Conservation (phyloP, 1,140 invertebrate species). For the Drosophila quadrilineata region DNA sequence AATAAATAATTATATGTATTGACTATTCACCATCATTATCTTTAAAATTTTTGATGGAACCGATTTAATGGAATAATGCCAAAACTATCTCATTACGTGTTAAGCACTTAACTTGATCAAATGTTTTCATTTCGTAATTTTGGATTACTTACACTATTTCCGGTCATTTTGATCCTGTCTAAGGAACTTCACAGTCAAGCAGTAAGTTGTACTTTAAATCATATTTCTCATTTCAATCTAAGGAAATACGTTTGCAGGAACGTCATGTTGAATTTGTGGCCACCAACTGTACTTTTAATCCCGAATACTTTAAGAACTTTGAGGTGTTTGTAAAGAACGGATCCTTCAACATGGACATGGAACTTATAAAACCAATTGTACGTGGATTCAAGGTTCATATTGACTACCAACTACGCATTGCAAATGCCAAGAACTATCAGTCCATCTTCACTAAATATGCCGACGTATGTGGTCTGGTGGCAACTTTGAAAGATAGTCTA, state of each 20-base stretch:
- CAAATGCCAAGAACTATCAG: slow-evolving; percentile 63
- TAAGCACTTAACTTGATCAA: no score
- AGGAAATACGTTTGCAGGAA: slow-evolving; percentile 27
- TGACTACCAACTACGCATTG: slow-evolving; percentile 59
- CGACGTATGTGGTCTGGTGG: slow-evolving; percentile 55
- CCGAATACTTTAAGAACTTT: slow-evolving; percentile 59
- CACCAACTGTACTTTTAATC: slow-evolving; percentile 32
- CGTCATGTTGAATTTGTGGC: slow-evolving; percentile 40
- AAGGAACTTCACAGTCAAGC: background rate
- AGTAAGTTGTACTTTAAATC: background rate
- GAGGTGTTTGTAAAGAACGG: slow-evolving; percentile 31
- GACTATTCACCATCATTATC: no score
- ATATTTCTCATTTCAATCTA: no score
- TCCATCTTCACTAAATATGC: slow-evolving; percentile 43
- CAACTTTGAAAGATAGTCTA: slow-evolving; percentile 45
- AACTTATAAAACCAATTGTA: slow-evolving; percentile 33
- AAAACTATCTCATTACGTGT: no score
- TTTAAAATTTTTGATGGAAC: no score
- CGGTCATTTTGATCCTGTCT: no score
- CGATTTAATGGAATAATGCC: no score
- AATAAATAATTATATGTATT: slow-evolving; percentile 12
- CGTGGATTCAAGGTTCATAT: slow-evolving; percentile 51
- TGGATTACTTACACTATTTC: no score
- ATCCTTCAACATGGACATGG: slow-evolving; percentile 51
- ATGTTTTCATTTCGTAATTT: no score